These are phyloP conservation scores for Takifugu flavidus DNA, from an alignment of 2,113 vertebrate genomes.

Conservation along the genomic window DNA sequence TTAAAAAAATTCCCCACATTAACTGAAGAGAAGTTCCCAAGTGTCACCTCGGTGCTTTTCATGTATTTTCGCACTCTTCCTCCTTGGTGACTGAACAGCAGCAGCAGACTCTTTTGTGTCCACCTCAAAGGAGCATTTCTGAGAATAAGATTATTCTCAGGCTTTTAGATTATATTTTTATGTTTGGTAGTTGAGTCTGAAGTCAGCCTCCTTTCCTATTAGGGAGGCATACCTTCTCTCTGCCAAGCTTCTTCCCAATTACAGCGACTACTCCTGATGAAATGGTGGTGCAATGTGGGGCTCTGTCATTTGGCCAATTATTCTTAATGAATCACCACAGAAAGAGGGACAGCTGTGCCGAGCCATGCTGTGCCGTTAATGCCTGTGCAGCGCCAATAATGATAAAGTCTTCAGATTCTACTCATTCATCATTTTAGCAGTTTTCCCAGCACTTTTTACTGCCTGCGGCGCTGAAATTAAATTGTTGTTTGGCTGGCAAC, in stretches of 20 bases:
- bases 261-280: conserved; percentile 65
- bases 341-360: conserved; percentile 41
- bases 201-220: conserved; percentile 60
- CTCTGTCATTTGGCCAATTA: conserved; percentile 73
- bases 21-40: conserved; percentile 22
- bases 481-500: background rate
- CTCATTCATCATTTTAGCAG: conserved; percentile 19
- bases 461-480: conserved; percentile 21
- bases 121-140: conserved; percentile 30
- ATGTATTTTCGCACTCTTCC: conserved; percentile 43
- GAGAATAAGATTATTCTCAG: conserved; percentile 24
- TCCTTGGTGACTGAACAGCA: conserved; percentile 28
- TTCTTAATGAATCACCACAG: conserved; percentile 60
- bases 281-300: conserved; percentile 64
- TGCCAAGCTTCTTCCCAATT: conserved; percentile 61
- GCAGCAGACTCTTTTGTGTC: conserved; percentile 31
- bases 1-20: conserved; percentile 30
- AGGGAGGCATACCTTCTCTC: conserved; percentile 56
- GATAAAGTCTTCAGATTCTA: conserved; percentile 35
- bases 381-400: conserved; percentile 35
- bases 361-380: conserved; percentile 50
- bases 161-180: conserved; percentile 53
- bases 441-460: conserved; percentile 18
- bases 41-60: conserved; percentile 47
- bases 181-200: conserved; percentile 49